These are phyloP conservation scores for Aporophyla nigra DNA, from an alignment of 2,888 invertebrate genomes.

Conservation along the genomic window DNA sequence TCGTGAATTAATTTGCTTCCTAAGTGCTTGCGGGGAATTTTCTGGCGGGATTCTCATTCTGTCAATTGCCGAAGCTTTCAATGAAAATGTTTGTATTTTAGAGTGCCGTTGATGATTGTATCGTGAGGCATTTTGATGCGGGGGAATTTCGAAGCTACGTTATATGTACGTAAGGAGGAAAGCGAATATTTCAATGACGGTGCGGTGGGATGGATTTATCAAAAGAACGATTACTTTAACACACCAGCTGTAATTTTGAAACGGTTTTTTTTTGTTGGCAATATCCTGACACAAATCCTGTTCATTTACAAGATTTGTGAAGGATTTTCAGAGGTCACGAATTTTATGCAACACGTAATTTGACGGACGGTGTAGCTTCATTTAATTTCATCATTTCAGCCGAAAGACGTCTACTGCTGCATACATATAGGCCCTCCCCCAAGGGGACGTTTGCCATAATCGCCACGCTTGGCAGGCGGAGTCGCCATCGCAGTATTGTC, in stretches of 20 bases:
- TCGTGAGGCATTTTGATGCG: constrained; percentile 60
- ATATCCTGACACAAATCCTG: no score
- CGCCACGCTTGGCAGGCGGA: no score
- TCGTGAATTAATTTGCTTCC: constrained; percentile 85
- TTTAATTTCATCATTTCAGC: background rate
- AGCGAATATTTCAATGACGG: constrained; percentile 55
- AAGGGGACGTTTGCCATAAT: no score
- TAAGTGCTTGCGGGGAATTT: constrained; percentile 80
- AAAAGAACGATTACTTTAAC: constrained; percentile 46
- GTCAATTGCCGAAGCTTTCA: constrained; percentile 77
- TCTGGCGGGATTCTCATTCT: constrained; percentile 76
- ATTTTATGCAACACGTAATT: constrained; percentile 23
- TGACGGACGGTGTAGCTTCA: constrained; percentile 9
- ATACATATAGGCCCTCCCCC: no score
- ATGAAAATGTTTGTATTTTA: constrained; percentile 77
- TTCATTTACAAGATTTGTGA: no score
- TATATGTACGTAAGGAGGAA: constrained; percentile 62
- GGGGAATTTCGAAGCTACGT: constrained; percentile 64
- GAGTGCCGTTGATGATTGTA: constrained; percentile 74
- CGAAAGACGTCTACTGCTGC: no score
- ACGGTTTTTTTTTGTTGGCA: constrained; percentile 7
- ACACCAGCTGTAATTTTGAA: constrained; percentile 23
- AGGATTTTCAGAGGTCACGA: no score
- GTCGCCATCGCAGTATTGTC: no score
- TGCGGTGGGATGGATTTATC: constrained; percentile 47